Base-by-base conservation (phyloP, 2,888 invertebrate species). In the Mythimna lalbum region DNA sequence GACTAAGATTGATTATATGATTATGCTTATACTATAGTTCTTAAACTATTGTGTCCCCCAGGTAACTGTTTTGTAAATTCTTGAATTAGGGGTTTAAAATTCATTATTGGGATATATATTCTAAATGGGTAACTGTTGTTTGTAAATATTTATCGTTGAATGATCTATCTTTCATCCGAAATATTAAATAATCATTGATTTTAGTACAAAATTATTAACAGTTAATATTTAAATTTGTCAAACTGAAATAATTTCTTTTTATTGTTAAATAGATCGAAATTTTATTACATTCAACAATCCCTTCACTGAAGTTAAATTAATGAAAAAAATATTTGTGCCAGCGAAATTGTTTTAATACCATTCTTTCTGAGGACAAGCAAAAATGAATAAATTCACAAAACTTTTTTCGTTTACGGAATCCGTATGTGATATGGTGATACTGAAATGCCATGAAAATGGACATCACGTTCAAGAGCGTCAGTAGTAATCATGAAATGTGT, bases 401-500 rank as follows among this genome's bases (percentile, higher is more conserved):
- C 67, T 66, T 65, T 33, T 63, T 52, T 78, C 67, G 60, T 10
- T 76, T 52, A 52, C 63, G 31, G 43, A 53, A 52, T 72, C 60
- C 66, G 21, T 63, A 64, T 63, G 63, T 63, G 56, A 43, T 23
- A 33, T 50, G 36, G 52, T 56, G 59, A 49, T 21, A 33, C 36
- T 21, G 53, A 68, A 62, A 71, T 56, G 31, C n/a, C 52, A 60
- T 73, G 62, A 76, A 72, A 80, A 76, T 31, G 49, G 39, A 52
- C 62, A 71, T 69, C n/a, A 53, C 59, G 47, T 60, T 43, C 33
- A 74, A 65, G 47, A 57, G 62, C 56, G 47, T 55, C 52, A 21
- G 62, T 61, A 69, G 81, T 69, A 79, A 83, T 79, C 61, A 66
- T 50, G 50, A 66, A 75, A 79, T 67, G 60, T 65, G 64, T 79